Base-by-base conservation (phyloP, 2,113 vertebrate genomes). In the Gymnobelideus leadbeateri region DNA sequence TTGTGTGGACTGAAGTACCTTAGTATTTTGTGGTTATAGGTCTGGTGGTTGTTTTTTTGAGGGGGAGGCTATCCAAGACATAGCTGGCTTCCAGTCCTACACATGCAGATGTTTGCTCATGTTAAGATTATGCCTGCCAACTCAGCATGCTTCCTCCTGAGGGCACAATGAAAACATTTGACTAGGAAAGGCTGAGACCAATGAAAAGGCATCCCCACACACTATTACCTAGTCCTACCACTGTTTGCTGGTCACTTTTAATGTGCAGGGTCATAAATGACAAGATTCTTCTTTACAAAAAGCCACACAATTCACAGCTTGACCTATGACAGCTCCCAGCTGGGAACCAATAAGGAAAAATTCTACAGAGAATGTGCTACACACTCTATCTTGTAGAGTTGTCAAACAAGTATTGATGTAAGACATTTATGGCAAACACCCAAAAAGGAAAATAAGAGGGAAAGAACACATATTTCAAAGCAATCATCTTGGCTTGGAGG, bases 61-160 rank as follows among this genome's bases (percentile, higher is more conserved):
- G 11, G 19, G 68, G 19, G n/a, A 84, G n/a, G 68, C 7, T 19
- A 3, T 23, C n/a, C 19, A 77, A 77, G 68, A n/a, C 37, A 77
- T 50, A 49, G 89, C 55, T 1, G 49, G 57, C 31, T 19, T 19
- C 92, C 5, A 0, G 7, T 1, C 51, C 91, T 51, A 55, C 23
- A 21, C 0, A 53, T 57, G 11, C 2, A 1, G 46, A 25, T 9
- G 0, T n/a, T n/a, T 53, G 3, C 46, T 26, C 8, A 3, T 11
- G 31, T 84, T 26, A 55, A 77, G 54, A 31, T 46, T 31, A 16
- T 50, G 52, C 49, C 55, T 10, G 47, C 91, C 43, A 50, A 28
- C 46, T 26, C n/a, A 16, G 93, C 55, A 14, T 19, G 25, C 37
- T 1, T 0, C 3, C 31, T 52, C 47, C 61, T 6, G 89, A 55